Base-by-base conservation (phyloP, 2,888 invertebrate species). In the Chrysina gloriosa region DNA sequence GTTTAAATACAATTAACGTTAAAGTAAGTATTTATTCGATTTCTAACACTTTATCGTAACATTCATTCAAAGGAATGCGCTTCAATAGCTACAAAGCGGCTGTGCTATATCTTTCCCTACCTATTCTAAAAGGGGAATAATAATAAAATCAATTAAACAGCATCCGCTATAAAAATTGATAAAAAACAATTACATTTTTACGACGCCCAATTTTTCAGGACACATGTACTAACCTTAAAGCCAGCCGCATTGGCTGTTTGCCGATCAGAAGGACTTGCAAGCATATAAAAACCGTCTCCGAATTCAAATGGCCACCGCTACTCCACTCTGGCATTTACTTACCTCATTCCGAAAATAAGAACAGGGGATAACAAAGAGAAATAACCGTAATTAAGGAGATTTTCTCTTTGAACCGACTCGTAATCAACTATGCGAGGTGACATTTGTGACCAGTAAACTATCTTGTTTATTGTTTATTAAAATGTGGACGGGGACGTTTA, bases 381-480 rank as follows among this genome's bases (percentile, higher is more conserved):
- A 72, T 73, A 73, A 73, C 73, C 72, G 69, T 72, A 73, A 73
- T 73, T 73, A 73, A 73, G 71, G 72, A 71, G 73, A 72, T 72
- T 67, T 69, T 63, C 61, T 65, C 61, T 65, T 66, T 61, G 50
- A 47, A 72, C 71, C 72, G 70, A 71, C 67, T 70, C 70, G 73
- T 73, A 72, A 73, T 73, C 73, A 71, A 73, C 71, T 69, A 71
- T 70, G 70, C 70, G 72, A 70, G 72, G 71, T 78, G 78, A 78
- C 78, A 77, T 78, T 78, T 77, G 77, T 77, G 78, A 77, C 76
- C 75, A 78, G 76, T 78, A 78, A 78, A 78, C 75, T 76, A 76
- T 71, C 74, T 76, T 77, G 77, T 80, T 80, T 80, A 80, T 79
- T 79, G 80, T 79, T 79, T 79, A 80, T 80, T 80, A 79, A 80